phyloP scores from a whole-genome alignment of 2,113 vertebrate species.

The Turnix velox region DNA sequence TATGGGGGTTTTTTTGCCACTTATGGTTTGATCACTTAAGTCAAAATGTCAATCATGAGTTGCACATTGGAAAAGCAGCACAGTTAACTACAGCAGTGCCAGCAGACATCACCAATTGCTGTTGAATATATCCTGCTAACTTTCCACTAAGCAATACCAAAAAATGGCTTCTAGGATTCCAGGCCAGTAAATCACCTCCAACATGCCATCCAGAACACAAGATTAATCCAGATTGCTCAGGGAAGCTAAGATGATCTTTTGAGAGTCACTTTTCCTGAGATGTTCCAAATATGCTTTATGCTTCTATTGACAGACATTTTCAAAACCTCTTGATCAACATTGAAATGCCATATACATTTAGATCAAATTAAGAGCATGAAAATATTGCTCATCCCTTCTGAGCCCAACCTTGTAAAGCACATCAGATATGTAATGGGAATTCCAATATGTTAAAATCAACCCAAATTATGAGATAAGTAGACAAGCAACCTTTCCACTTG shows the following conservation, averaged over 20 bases:
- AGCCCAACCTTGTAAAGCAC: background rate
- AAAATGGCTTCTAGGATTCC: background rate
- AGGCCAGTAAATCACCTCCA: background rate
- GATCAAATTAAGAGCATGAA: background rate
- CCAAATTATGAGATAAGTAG: background rate
- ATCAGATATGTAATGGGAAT: background rate
- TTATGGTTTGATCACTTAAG: background rate
- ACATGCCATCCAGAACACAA: background rate
- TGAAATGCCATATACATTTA: background rate
- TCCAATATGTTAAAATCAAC: background rate
- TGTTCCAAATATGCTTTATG: background rate
- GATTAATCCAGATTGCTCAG: background rate
- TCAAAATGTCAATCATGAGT: background rate
- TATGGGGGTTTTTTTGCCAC: background rate
- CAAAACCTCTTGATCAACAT: background rate
- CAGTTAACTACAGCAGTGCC: background rate
- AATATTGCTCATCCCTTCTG: background rate
- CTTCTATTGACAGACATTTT: background rate
- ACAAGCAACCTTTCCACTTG: background rate
- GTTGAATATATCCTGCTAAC: background rate
- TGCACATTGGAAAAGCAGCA: background rate
- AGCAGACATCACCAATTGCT: background rate
- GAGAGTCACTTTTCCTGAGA: background rate
- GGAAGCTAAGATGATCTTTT: background rate
- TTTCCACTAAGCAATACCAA: background rate